Evolutionary conservation across 2,797 vertebrate genomes (phyloP).

Genomic region (Sibirionetta formosa): DNA sequence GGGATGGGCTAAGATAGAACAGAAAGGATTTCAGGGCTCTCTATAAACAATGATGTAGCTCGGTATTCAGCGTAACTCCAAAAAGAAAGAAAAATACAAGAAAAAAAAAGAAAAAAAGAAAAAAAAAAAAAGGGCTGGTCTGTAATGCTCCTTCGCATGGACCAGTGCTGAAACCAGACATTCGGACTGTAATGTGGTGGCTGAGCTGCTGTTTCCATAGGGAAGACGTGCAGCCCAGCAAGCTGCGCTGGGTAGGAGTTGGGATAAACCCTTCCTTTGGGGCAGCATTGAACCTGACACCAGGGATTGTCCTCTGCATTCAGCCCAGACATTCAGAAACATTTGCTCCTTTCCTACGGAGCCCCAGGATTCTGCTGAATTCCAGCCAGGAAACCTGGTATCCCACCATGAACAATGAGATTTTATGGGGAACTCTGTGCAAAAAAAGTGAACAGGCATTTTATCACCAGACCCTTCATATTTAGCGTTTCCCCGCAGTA

Average conservation of each 20-base stretch:
- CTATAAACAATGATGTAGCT: background rate
- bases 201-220: background rate
- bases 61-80: background rate
- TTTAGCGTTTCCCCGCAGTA: constrained; percentile 2
- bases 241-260: background rate
- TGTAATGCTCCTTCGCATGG: background rate
- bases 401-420: background rate
- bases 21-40: constrained; percentile 23
- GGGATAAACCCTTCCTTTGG: constrained; percentile 14
- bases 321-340: constrained; percentile 45
- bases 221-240: background rate
- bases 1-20: background rate
- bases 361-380: background rate
- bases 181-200: background rate
- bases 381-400: background rate
- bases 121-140: background rate
- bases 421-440: constrained; percentile 59
- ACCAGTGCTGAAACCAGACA: constrained; percentile 5
- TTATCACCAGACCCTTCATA: background rate
- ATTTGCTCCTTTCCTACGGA: constrained; percentile 5
- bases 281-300: background rate
- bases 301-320: constrained; percentile 62
- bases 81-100: background rate
- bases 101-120: background rate
- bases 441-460: constrained; percentile 56